Base-by-base conservation (phyloP, 2,797 vertebrate genomes). In the Notolepis coatsorum region DNA sequence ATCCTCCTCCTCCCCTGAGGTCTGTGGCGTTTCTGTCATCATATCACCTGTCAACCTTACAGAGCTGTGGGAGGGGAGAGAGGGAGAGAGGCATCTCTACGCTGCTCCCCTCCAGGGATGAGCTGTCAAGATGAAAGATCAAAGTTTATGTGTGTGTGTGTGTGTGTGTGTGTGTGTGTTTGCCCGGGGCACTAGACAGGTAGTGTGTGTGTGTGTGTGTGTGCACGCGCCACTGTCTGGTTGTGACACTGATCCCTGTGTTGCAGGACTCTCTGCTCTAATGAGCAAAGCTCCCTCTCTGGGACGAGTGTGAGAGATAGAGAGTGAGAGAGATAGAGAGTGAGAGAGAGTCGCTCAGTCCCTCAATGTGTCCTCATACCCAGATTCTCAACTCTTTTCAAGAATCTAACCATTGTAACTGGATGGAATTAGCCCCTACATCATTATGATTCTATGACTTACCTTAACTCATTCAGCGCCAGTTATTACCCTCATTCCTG, bases 181-280 rank as follows among this genome's bases (percentile, higher is more conserved):
- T 46, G 55, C 24, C 55, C 66, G 72, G 58, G 35, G 38, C 57
- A 71, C 48, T 6, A 66, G 55, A 50, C 47, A 64, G 65, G 39
- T 50, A 58, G 74, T 71, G 80, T 43, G 62, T 9, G 15, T 5
- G 28, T 20, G 8, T 21, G 53, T 54, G 12, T 38, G 37, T 52
- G 10, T 46, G 8, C 68, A 74, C 62, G 78, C 77, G 64, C 50
- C 24, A 43, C 49, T 79, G 81, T 81, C 68, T 87, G 75, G 41
- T 62, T 79, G 72, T 83, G 87, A 86, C 84, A 87, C 73, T 82
- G 84, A 85, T 88, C 84, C 82, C 82, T 80, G 80, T 76, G 71
- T 71, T 81, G 73, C 75, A 80, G 82, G 80, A 74, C 77, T 86
- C 77, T 69, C 73, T 71, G 81, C 88, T 85, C 84, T 88, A 90